These are phyloP conservation scores for Lithodes maja DNA, from an alignment of 2,888 invertebrate species.

Conservation along the genomic window DNA sequence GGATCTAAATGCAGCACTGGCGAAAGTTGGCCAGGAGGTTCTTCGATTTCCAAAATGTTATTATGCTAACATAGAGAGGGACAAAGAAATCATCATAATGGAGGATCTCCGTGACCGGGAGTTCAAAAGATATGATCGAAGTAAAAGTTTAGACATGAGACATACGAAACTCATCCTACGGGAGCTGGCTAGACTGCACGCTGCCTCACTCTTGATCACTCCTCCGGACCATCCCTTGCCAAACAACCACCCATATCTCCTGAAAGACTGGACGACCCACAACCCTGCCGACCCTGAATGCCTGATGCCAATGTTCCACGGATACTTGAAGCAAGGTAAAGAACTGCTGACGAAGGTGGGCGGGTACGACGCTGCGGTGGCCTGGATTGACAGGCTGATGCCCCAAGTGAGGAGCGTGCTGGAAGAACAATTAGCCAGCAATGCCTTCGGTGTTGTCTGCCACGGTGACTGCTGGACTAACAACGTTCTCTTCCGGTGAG, in stretches of 20 bases:
- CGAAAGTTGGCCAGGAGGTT: neutral
- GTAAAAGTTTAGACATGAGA: neutral
- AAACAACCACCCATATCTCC: neutral
- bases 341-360: slow-evolving; percentile 9
- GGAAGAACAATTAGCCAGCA: neutral
- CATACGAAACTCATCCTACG: slow-evolving; percentile 19
- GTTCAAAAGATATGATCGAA: neutral
- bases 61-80: neutral
- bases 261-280: neutral
- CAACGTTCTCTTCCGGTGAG: slow-evolving; percentile 26
- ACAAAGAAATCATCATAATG: slow-evolving; percentile 1
- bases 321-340: neutral
- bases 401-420: neutral
- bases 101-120: neutral
- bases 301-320: neutral
- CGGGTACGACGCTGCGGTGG: slow-evolving; percentile 22
- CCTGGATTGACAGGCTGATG: slow-evolving; percentile 7
- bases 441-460: neutral
- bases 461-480: slow-evolving; percentile 38
- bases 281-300: neutral
- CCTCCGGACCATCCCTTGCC: neutral
- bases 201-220: neutral
- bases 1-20: slow-evolving; percentile 2
- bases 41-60: neutral
- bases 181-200: slow-evolving; percentile 31